Evolutionary conservation across 2,888 invertebrate species (phyloP).

Genomic region (Amphipoea oculea): DNA sequence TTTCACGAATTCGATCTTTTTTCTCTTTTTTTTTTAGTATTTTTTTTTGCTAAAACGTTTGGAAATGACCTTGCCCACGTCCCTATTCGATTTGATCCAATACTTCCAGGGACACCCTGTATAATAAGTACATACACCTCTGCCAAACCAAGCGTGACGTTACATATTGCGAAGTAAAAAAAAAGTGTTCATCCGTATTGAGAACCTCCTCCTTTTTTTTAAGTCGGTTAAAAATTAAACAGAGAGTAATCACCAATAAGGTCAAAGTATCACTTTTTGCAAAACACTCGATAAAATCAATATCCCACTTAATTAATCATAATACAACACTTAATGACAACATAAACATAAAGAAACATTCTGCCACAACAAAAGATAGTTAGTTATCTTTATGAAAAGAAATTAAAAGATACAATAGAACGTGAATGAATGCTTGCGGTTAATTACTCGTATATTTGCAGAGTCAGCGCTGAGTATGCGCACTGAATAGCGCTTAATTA

Average conservation of each 20-base stretch:
- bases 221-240: not conserved
- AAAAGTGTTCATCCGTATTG: too few species aligned
- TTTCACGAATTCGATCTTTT: too few species aligned
- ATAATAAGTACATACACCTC: too few species aligned
- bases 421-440: slow-evolving; percentile 64
- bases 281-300: slow-evolving; percentile 35
- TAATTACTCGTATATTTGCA: slow-evolving; percentile 64
- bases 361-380: slow-evolving; percentile 60
- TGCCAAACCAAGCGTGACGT: not conserved
- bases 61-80: too few species aligned
- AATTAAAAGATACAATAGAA: slow-evolving; percentile 60
- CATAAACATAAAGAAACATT: slow-evolving; percentile 21
- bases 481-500: slow-evolving; percentile 66
- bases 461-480: slow-evolving; percentile 59
- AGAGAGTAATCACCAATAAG: slow-evolving; percentile 1
- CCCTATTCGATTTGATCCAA: too few species aligned
- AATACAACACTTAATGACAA: slow-evolving; percentile 40
- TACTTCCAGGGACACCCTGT: too few species aligned
- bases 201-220: too few species aligned
- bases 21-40: too few species aligned
- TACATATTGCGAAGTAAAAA: too few species aligned
- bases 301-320: slow-evolving; percentile 23
- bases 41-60: too few species aligned
- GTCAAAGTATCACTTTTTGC: slow-evolving; percentile 18
- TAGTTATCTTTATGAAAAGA: slow-evolving; percentile 62